Conservation (phyloP, 2,797 vertebrate genomes). For the Carcharodon carcharias region DNA sequence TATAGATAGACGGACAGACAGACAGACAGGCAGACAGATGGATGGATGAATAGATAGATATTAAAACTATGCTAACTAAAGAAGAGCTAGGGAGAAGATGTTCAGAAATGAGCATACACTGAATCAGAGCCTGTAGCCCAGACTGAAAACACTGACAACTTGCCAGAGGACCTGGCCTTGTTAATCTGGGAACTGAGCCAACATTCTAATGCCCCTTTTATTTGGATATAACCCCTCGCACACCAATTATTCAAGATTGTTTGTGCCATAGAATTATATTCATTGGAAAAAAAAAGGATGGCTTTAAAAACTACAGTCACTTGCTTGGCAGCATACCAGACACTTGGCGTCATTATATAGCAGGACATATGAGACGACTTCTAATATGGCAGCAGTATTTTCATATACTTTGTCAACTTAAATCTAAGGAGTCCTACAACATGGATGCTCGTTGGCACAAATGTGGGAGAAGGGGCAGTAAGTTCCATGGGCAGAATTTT, state of each 20-base stretch:
- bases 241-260: not conserved
- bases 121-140: not conserved
- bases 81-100: not conserved
- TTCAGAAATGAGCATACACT: not conserved
- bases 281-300: not conserved
- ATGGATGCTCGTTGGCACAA: not conserved
- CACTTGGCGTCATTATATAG: not conserved
- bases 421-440: not conserved
- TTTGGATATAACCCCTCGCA: not conserved
- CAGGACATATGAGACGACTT: not conserved
- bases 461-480: not conserved
- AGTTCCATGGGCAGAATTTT: not conserved
- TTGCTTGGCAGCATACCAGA: not conserved
- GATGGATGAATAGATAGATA: not conserved
- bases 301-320: constrained; percentile 1
- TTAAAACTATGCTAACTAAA: not conserved
- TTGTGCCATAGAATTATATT: not conserved
- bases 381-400: not conserved
- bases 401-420: not conserved
- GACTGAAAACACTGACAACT: constrained; percentile 14
- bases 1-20: too few relatives aligned
- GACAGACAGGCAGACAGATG: too few relatives aligned
- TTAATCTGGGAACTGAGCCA: constrained; percentile 20
- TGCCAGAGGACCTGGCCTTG: constrained; percentile 5
- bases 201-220: not conserved